These are phyloP conservation scores for Empis livida DNA, from an alignment of 2,888 invertebrate species.

Conservation along the genomic window DNA sequence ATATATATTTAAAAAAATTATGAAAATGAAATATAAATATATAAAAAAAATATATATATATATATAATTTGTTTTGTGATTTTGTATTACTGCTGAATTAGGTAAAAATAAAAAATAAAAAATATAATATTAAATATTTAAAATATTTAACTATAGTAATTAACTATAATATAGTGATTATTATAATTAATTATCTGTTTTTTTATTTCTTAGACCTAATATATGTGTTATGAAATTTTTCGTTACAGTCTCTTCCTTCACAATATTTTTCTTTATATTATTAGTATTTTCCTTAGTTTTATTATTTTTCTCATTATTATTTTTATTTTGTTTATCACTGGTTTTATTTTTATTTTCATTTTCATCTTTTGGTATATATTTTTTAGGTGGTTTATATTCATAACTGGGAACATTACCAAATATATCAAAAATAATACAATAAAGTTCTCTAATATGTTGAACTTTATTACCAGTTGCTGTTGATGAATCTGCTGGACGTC, in stretches of 20 bases:
- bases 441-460: neutral
- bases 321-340: neutral
- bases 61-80: neutral
- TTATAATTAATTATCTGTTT: neutral
- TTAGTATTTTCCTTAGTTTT: neutral
- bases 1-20: too few species aligned
- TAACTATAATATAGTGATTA: neutral
- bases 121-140: neutral
- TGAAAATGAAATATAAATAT: neutral
- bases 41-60: neutral
- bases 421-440: neutral
- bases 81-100: neutral
- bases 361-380: too few species aligned
- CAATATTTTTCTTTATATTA: too few species aligned
- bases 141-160: too few species aligned
- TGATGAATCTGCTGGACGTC: neutral
- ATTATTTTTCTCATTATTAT: neutral
- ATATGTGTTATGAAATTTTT: neutral
- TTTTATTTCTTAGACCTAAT: neutral
- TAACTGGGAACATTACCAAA: neutral
- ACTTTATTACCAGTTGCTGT: neutral
- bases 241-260: too few species aligned
- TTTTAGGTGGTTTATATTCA: neutral
- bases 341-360: neutral
- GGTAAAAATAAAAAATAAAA: too few species aligned